phyloP scores from a whole-genome alignment of 92 coral and sea anemone genomes.

The Montipora capitata region DNA sequence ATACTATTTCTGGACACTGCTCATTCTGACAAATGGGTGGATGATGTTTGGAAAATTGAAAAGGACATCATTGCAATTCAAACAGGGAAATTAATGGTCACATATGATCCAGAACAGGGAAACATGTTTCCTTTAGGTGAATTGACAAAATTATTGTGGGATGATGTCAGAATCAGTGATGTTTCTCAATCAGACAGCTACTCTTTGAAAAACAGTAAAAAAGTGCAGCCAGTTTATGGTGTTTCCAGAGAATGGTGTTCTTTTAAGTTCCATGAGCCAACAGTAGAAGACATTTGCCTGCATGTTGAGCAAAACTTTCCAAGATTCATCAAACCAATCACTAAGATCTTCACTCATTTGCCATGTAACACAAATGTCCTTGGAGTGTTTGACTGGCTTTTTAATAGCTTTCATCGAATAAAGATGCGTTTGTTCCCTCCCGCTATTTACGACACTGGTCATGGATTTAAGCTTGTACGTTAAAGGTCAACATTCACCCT shows the following conservation, averaged over 20 bases:
- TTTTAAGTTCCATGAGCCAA: constrained; percentile 96
- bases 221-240: constrained; percentile 90
- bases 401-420: constrained; percentile 80
- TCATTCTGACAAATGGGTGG: constrained; percentile 92
- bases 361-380: constrained; percentile 93
- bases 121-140: constrained; percentile 92
- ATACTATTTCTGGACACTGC: constrained; percentile 92
- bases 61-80: constrained; percentile 91
- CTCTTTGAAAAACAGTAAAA: constrained; percentile 70
- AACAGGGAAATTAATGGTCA: constrained; percentile 82
- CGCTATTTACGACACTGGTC: constrained; percentile 95
- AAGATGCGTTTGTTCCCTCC: constrained; percentile 99
- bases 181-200: constrained; percentile 65
- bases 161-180: constrained; percentile 80
- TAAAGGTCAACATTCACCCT: too few species aligned
- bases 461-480: constrained; percentile 93
- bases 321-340: constrained; percentile 92
- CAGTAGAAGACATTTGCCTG: constrained; percentile 89
- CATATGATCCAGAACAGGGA: constrained; percentile 86
- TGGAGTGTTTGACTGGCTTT: constrained; percentile 88
- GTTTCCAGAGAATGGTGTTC: constrained; percentile 96
- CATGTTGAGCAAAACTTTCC: constrained; percentile 98
- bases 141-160: constrained; percentile 88
- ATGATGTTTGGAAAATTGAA: constrained; percentile 83
- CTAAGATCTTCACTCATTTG: constrained; percentile 89